These are phyloP conservation scores for Periophthalmus modestus DNA, from an alignment of 2,113 vertebrate species.

Conservation along the genomic window DNA sequence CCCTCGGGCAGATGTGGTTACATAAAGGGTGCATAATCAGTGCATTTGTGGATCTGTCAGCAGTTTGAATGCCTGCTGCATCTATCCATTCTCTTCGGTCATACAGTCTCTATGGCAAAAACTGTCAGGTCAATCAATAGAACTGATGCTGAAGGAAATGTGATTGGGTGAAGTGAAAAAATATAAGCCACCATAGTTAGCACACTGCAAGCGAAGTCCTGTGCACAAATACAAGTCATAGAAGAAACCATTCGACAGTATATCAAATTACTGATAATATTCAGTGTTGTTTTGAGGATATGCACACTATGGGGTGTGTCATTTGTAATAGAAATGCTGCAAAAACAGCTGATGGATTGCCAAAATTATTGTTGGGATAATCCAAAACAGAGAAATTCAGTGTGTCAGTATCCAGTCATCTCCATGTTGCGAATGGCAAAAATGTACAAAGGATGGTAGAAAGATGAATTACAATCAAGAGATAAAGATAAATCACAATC, in stretches of 20 bases:
- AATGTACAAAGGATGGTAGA: neutral
- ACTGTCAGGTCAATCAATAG: conserved; percentile 33
- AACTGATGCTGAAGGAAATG: conserved; percentile 19
- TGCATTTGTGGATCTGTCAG: conserved; percentile 4
- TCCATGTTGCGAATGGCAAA: neutral
- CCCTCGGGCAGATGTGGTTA: conserved; percentile 33
- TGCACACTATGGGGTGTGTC: neutral
- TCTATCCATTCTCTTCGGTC: conserved; percentile 18
- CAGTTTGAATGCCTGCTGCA: neutral
- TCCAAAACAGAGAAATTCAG: too few species aligned
- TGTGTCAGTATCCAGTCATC: too few species aligned
- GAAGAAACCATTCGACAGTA: neutral
- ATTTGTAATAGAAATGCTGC: neutral
- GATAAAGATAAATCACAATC: too few species aligned
- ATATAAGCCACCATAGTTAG: conserved; percentile 35
- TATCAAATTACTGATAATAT: neutral
- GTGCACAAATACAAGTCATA: neutral
- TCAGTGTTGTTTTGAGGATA: neutral
- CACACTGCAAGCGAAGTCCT: conserved; percentile 4
- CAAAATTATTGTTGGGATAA: too few species aligned
- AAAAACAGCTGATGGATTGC: too few species aligned
- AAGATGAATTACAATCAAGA: neutral
- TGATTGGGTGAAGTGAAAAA: conserved; percentile 34
- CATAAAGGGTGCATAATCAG: conserved; percentile 11
- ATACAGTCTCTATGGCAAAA: conserved; percentile 4